These are phyloP conservation scores for Eristalis tenax DNA, from an alignment of 2,888 invertebrate species.

Conservation along the genomic window DNA sequence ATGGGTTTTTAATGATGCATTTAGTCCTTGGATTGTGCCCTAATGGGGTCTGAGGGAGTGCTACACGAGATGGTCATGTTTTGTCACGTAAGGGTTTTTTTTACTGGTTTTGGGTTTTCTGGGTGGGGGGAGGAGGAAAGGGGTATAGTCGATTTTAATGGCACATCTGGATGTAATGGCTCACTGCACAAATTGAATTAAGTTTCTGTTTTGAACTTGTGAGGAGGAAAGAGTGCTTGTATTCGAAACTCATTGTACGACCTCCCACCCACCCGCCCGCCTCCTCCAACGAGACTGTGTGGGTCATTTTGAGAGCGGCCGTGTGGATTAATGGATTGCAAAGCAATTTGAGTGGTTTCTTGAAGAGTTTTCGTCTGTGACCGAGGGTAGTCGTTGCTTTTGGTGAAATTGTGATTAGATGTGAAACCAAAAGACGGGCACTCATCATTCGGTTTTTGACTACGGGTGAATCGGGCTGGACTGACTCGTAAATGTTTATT, in stretches of 20 bases:
- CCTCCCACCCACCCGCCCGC: neutral
- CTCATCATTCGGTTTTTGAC: no score
- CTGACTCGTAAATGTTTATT: no score
- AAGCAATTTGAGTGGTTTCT: neutral
- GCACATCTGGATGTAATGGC: neutral
- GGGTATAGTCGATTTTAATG: neutral
- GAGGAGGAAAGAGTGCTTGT: neutral
- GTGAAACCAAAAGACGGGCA: neutral
- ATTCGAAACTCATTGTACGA: conserved; percentile 8
- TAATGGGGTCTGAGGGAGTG: conserved; percentile 38
- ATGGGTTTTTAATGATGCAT: conserved; percentile 62
- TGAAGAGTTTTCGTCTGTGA: neutral
- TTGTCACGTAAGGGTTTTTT: conserved; percentile 49
- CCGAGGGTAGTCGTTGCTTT: neutral
- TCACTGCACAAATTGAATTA: conserved; percentile 11
- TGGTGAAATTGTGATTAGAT: neutral
- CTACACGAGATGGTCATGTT: conserved; percentile 6
- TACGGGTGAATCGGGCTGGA: no score
- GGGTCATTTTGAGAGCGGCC: neutral
- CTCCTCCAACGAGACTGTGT: no score
- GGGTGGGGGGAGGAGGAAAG: neutral
- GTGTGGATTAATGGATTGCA: neutral
- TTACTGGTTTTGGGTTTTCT: neutral
- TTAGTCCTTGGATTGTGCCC: conserved; percentile 20
- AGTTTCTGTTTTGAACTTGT: neutral